Base-by-base conservation (phyloP, 2,797 vertebrate genomes). In the Heliangelus exortis region DNA sequence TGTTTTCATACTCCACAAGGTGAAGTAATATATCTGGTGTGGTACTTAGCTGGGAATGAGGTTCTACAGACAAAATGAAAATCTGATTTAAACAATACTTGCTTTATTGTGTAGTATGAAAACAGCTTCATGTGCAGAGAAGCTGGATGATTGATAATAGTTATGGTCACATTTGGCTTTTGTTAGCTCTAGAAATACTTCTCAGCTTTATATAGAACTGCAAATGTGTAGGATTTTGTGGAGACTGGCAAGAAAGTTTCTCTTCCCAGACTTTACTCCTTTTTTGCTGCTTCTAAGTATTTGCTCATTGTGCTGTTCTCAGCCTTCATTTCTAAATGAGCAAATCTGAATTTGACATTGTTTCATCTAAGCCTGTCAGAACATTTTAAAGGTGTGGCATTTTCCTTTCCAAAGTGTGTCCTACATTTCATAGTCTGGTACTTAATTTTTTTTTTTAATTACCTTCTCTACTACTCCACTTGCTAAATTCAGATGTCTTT, bases 81-180 rank as follows among this genome's bases (percentile, higher is more conserved):
- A 61, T 39, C 34, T 89, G 26, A 71, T 84, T 84, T 77, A 76
- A 72, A 50, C 51, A 82, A 41, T 45, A 9, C 55, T 88, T 28
- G 54, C 73, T 87, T 78, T 90, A n/a, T 75, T 77, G 33, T 48
- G 31, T 66, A 26, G 53, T 23, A 12, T 61, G 67, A 41, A 39
- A 90, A 45, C 45, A 93, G 63, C 59, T 67, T 53, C 28, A 25
- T 47, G 36, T 6, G 10, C 62, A 65, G 65, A 66, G 73, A 80
- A 65, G 41, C 28, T 23, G 41, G 55, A 39, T 69, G 55, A 34
- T 11, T 84, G 33, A 51, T 55, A 36, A 82, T 58, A 28, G 39
- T 63, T 94, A 54, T 50, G 76, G 71, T 83, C 72, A 53, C 72
- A 73, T 90, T 94, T 91, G 74, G 83, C 41, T 88, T 94, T 74